Conservation (phyloP, 2,888 invertebrate species). For the Drosophila neutralis region DNA sequence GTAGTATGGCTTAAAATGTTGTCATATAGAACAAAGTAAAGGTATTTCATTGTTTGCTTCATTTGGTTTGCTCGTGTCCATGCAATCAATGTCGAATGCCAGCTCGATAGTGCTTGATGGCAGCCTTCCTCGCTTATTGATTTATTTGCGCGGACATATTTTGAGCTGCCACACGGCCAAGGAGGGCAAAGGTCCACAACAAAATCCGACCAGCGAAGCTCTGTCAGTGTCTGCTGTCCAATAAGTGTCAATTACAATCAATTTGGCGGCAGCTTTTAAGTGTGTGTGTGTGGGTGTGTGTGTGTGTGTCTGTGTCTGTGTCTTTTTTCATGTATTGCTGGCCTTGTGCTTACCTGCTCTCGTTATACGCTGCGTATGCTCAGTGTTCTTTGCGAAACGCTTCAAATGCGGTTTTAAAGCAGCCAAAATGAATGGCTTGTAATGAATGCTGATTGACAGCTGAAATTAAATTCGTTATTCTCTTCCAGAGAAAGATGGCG, state of each 20-base stretch:
- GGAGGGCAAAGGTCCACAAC: constrained; percentile 29
- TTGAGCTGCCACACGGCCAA: constrained; percentile 9
- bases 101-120: constrained; percentile 4
- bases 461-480: constrained; percentile 53
- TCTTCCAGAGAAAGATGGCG: constrained; percentile 17
- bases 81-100: background rate
- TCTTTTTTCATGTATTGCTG: constrained; percentile 6
- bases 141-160: constrained; percentile 39
- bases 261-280: constrained; percentile 64
- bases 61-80: background rate
- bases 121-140: constrained; percentile 34
- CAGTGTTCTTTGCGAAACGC: constrained; percentile 36
- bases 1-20: background rate
- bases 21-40: background rate
- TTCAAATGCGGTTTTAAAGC: constrained; percentile 58
- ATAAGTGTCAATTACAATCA: constrained; percentile 83
- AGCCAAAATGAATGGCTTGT: constrained; percentile 21
- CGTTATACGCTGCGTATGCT: constrained; percentile 46
- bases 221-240: constrained; percentile 75
- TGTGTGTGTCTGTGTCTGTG: constrained; percentile 9
- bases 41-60: background rate
- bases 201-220: constrained; percentile 39
- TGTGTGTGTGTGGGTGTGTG: constrained; percentile 24
- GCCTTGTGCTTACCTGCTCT: constrained; percentile 29
- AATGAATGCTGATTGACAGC: constrained; percentile 67